Evolutionary conservation across 2,888 invertebrate species (phyloP), one percentile per base, ranked within the genome.

Genomic region (Macroteleia sp.): DNA sequence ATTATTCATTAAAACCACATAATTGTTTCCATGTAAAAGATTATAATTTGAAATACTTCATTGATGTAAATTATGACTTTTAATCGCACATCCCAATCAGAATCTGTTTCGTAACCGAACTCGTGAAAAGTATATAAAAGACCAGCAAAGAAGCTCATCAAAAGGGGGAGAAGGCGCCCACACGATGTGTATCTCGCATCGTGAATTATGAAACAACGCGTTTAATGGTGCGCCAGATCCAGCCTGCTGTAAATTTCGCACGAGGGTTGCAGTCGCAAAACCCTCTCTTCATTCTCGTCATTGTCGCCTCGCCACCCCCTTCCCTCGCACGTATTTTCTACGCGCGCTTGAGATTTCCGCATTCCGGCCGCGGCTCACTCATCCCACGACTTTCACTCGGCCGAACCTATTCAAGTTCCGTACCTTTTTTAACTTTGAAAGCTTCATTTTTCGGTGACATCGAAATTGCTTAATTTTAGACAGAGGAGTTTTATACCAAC

Each of bases 151-250:
- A 25, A 67, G 42, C 46, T 56, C 57, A 16, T 57, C 50, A 61
- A 52, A 48, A 39, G 39, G 17, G 61, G 42, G 30, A 6, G 41
- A 19, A 36, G 6, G 22, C 32, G 59, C 25, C 28, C 54, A 46
- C 62, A 48, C 59, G 66, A 77, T 61, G 66, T 64, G 82, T 83
- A 86, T 85, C 85, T 83, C 83, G 80, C 82, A 59, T 80, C 82
- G 86, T 90, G 88, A 90, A 90, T 90, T 90, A 90, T 90, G 89
- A 90, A 90, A 90, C 90, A 90, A 90, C 90, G 90, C 86, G 91
- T 88, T 90, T 90, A 91, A 90, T 90, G 90, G 90, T 88, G 88
- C 88, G 88, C 87, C 86, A 89, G 86, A 90, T 89, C 86, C 87
- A 86, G 85, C 83, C 84, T 80, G 85, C 84, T 85, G 89, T 90